Conservation (phyloP, 2,797 vertebrate genomes). For the Rhinella marina region DNA sequence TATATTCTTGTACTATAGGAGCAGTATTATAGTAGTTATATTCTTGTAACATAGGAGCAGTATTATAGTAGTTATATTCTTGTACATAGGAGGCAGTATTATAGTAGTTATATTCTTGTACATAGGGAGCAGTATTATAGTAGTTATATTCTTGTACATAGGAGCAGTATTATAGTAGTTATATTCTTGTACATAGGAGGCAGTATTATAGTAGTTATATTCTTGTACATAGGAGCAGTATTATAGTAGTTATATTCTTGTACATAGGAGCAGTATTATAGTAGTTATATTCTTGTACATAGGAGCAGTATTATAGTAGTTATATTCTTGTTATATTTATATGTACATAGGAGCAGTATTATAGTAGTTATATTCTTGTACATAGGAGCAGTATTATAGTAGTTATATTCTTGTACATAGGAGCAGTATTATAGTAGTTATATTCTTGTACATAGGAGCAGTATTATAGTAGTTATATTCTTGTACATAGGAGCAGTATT, state of each 20-base stretch:
- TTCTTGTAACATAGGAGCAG: not conserved
- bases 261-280: slow-evolving; percentile 5
- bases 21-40: not conserved
- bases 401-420: too few species aligned
- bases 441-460: too few species aligned
- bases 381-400: too few species aligned
- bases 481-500: too few species aligned
- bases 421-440: too few species aligned
- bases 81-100: slow-evolving; percentile 9
- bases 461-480: too few species aligned
- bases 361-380: too few species aligned
- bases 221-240: not conserved
- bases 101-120: not conserved
- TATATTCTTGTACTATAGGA: too few species aligned
- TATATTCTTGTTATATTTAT: too few species aligned
- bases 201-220: slow-evolving; percentile 17
- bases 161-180: slow-evolving; percentile 11
- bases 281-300: not conserved
- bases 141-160: slow-evolving; percentile 1
- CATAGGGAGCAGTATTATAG: not conserved
- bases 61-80: slow-evolving; percentile 3
- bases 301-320: too few species aligned
- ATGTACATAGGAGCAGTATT: too few species aligned
- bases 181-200: slow-evolving; percentile 2
- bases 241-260: not conserved